Base-by-base conservation (phyloP, 2,888 invertebrate genomes). In the Acronicta psi region DNA sequence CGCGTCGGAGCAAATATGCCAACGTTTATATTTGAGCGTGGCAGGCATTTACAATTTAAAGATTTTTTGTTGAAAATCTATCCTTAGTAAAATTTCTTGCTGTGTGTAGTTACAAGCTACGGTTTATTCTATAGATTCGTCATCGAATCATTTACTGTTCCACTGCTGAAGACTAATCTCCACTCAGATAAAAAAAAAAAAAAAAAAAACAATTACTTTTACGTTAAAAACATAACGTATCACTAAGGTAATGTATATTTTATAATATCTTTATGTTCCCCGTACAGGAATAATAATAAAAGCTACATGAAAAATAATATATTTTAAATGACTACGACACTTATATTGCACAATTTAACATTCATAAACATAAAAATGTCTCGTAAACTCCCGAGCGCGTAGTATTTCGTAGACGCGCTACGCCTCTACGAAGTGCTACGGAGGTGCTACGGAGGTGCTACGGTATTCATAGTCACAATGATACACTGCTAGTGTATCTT, bases 391-490 rank as follows among this genome's bases (percentile, higher is more conserved):
- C 49, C 51, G 9, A 17, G 46, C 38, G 49, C 31, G 29, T 59
- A 55, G 45, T 46, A 58, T 34, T 25, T 53, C 50, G 64, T 68
- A 70, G 59, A 42, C 8, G 31, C 25, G 29, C 40, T 47, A 53
- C 46, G 44, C 16, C 25, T 20, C 20, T n/a, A n/a, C n/a, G n/a
- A n/a, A n/a, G n/a, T n/a, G 50, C 64, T 53, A 66, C 41, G 46
- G 31, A 52, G 40, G 5, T 43, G 37, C 65, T 69, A 60, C 73
- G 59, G 34, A 34, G 50, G 47, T 54, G 62, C 43, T 56, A 54
- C 38, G 31, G n/a, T 44, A 45, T 66, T 59, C 52, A 51, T 42
- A 37, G n/a, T 20, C 16, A 51, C 23, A 20, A 37, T 41, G 18
- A 49, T 37, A 49, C 18, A 59, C 17, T 18, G 25, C 44, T 62